A percentile compares a stretch with the other conserved stretches of the same genome.
phyloP scores from a whole-genome alignment of 2,888 invertebrate species.

The Mermis nigrescens region DNA sequence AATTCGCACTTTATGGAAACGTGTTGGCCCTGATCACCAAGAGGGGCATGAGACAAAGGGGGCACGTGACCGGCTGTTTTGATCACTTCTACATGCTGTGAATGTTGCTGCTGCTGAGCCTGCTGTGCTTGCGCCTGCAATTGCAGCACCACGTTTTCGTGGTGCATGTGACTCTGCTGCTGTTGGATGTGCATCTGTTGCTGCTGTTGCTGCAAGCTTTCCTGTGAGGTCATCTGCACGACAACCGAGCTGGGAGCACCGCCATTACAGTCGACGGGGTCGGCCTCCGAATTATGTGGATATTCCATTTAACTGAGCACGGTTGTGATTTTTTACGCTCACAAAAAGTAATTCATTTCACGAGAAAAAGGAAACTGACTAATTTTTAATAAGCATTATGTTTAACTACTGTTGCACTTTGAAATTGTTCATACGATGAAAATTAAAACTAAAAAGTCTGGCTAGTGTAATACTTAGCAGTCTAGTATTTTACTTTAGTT shows the following conservation, averaged over 20 bases:
- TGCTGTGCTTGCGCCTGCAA: not conserved
- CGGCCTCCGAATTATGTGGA: not conserved
- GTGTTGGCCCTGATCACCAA: not conserved
- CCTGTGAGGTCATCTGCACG: not conserved
- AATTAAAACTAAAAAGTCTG: no score
- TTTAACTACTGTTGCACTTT: no score
- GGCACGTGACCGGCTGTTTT: constrained; percentile 8
- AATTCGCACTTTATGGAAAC: not conserved
- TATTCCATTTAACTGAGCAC: constrained; percentile 7
- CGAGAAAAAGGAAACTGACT: no score
- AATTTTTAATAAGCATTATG: no score
- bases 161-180: not conserved
- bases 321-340: no score
- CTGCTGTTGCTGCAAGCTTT: not conserved
- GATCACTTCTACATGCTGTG: constrained; percentile 10
- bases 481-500: no score
- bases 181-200: not conserved
- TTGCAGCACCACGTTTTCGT: not conserved
- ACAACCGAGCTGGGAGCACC: not conserved
- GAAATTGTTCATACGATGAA: no score
- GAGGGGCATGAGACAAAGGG: not conserved
- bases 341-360: no score
- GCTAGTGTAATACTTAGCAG: no score
- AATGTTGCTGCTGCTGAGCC: not conserved
- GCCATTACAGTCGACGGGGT: not conserved